A percentile compares a stretch with the other conserved stretches of the same genome.
These are phyloP conservation scores for Melanogrammus aeglefinus DNA, from an alignment of 2,797 vertebrate species.

Conservation along the genomic window DNA sequence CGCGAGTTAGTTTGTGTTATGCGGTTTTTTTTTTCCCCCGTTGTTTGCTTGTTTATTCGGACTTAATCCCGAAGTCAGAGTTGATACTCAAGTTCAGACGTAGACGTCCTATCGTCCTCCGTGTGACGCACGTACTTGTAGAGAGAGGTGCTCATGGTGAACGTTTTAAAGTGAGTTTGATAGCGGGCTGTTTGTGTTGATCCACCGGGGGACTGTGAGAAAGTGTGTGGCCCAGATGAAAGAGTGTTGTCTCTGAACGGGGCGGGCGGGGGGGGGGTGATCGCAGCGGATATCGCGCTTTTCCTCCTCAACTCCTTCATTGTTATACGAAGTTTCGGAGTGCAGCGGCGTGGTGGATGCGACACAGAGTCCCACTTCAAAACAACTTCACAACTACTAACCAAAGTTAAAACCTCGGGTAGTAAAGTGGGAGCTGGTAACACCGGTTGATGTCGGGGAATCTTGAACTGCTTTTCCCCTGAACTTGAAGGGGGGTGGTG, in stretches of 20 bases:
- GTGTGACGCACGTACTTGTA: constrained; percentile 50
- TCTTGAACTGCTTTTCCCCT: constrained; percentile 56
- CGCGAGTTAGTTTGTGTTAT: neutral
- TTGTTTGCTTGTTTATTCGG: constrained; percentile 53
- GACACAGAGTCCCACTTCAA: constrained; percentile 11
- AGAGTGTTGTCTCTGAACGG: too few relatives aligned
- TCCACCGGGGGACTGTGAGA: constrained; percentile 8
- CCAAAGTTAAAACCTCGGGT: neutral
- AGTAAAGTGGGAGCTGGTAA: neutral
- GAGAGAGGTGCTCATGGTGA: neutral
- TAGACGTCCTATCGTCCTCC: constrained; percentile 16
- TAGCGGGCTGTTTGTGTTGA: constrained; percentile 10
- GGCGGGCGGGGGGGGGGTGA: neutral
- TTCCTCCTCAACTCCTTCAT: constrained; percentile 54
- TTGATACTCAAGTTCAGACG: constrained; percentile 59
- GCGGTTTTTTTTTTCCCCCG: constrained; percentile 43
- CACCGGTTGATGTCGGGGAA: constrained; percentile 52
- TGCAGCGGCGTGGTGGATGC: constrained; percentile 54
- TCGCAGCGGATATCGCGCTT: constrained; percentile 16
- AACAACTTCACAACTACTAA: neutral
- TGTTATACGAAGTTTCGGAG: constrained; percentile 50
- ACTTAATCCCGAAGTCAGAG: constrained; percentile 24
- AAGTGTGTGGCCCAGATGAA: constrained; percentile 35
- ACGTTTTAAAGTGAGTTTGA: constrained; percentile 14
- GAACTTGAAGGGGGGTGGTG: constrained; percentile 41